Evolutionary conservation across 2,113 vertebrate genomes (phyloP), one percentile per base, ranked within the genome.

Genomic region (Micronisus gabar): DNA sequence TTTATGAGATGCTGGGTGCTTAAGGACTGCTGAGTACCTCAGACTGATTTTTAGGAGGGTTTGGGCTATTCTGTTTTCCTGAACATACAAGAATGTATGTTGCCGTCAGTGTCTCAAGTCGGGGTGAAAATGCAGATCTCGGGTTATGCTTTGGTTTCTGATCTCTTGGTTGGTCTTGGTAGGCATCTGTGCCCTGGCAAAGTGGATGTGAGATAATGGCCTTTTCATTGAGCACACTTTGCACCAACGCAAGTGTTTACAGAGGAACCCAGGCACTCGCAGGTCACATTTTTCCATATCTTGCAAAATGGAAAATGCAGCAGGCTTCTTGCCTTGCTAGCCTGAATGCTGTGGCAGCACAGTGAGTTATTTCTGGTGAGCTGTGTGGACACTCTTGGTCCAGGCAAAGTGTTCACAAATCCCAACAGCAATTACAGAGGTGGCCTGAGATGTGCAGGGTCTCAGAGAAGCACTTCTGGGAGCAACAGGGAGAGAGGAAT

Each of bases 71-170:
- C 4, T 81, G 0, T 40, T 91, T 68, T 73, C 41, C 27, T 63
- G 38, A 84, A 53, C 20, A 5, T 20, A 34, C 3, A 56, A 30
- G 19, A 93, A 53, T 17, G 2, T 59, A 5, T 17, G 68, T 48
- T 75, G 26, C 17, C 1, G 0, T 36, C 18, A 1, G 4, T 50
- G 13, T 75, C 30, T 93, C 20, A 40, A 15, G 18, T 40, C 0
- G 0, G 15, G 43, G 16, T 71, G 55, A 70, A 81, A 89, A 74
- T 26, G 15, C 20, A 50, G 14, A 25, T 66, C 27, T 76, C 4
- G 1, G 5, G 9, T 62, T 82, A 25, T 53, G n/a, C 45, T 53
- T 88, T 29, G 15, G 12, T 81, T 92, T 88, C 48, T 83, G 32
- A 29, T 71, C 26, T 62, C 29, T 47, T 26, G 32, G 18, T 79